phyloP scores from a whole-genome alignment of 2,797 vertebrate genomes.

The Liasis olivaceus region DNA sequence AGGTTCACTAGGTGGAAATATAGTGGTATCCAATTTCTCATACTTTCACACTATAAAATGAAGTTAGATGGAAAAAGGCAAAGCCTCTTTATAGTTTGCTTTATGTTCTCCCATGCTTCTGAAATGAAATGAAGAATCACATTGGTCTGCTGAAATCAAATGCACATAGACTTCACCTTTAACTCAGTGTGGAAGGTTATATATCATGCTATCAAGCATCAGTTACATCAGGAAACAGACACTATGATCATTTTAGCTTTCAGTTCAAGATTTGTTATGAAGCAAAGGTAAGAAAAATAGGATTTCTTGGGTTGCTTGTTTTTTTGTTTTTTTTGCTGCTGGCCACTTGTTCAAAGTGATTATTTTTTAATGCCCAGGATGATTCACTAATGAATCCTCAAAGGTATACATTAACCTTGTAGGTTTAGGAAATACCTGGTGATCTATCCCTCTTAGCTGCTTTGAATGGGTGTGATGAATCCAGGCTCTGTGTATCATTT shows the following conservation, averaged over 20 bases:
- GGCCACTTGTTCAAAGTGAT: background rate
- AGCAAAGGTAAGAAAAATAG: background rate
- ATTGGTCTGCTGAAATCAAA: background rate
- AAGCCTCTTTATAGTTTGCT: background rate
- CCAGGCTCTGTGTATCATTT: background rate
- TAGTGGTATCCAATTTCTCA: background rate
- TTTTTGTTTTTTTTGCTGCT: background rate
- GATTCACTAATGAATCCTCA: background rate
- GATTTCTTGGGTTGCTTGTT: background rate
- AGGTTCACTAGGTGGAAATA: background rate
- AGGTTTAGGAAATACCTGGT: background rate
- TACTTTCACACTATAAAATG: background rate
- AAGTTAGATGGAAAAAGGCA: background rate
- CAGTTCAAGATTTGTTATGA: background rate
- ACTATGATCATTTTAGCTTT: background rate
- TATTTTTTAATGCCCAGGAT: background rate
- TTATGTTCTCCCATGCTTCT: background rate
- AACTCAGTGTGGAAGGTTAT: background rate
- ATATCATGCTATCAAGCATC: background rate
- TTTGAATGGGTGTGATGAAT: background rate
- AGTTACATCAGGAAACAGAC: background rate
- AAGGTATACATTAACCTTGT: too few relatives aligned
- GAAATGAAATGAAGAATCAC: background rate
- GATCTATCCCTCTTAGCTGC: background rate
- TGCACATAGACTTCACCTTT: background rate